These are phyloP conservation scores for Passer montanus DNA, from an alignment of 2,113 vertebrate species.

Conservation along the genomic window DNA sequence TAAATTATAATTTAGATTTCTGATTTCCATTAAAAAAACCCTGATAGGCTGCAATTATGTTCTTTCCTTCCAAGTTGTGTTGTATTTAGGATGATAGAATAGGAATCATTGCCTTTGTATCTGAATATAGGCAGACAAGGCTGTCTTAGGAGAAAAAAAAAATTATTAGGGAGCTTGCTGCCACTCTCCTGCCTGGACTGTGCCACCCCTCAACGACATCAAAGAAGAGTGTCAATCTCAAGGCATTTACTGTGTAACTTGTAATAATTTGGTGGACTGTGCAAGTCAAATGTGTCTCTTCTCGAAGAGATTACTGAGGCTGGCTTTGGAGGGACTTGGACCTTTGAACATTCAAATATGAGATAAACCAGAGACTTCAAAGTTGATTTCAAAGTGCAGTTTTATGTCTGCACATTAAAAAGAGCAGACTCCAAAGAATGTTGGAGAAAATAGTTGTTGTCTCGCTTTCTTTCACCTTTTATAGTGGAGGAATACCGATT, in stretches of 20 bases:
- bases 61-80: slow-evolving; percentile 12
- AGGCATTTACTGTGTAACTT: background rate
- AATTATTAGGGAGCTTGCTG: background rate
- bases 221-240: background rate
- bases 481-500: background rate
- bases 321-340: background rate
- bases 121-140: background rate
- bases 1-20: slow-evolving; percentile 2
- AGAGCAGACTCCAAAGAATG: background rate
- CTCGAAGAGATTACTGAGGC: background rate
- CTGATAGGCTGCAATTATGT: background rate
- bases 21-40: background rate
- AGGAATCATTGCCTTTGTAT: background rate
- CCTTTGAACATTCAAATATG: background rate
- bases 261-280: background rate
- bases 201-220: background rate
- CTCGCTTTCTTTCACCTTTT: background rate
- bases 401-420: background rate
- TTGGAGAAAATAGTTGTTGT: background rate
- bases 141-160: background rate
- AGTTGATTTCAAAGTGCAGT: background rate
- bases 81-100: background rate
- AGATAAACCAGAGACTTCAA: background rate
- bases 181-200: background rate
- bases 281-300: background rate